Evolutionary conservation across 2,888 invertebrate genomes (phyloP).

Genomic region (Chalcis sispes): DNA sequence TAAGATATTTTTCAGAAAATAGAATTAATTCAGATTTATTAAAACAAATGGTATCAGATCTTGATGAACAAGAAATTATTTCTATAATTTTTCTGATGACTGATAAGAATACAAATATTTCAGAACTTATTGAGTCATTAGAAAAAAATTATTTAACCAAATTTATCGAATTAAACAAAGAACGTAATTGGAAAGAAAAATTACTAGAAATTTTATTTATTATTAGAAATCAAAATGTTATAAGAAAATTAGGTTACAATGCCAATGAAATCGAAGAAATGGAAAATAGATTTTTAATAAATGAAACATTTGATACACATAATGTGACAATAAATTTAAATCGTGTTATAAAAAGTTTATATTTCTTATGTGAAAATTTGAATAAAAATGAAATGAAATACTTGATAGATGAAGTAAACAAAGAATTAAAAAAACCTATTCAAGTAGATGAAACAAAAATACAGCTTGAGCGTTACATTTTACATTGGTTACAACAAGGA

Average conservation of each 20-base stretch:
- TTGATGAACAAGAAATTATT: slow-evolving; percentile 41
- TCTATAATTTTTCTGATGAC: slow-evolving; percentile 53
- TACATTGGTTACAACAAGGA: slow-evolving; percentile 41
- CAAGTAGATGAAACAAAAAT: background rate
- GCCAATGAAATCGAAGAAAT: slow-evolving; percentile 16
- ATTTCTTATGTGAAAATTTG: slow-evolving; percentile 46
- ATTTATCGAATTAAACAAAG: background rate
- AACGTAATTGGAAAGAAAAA: slow-evolving; percentile 36
- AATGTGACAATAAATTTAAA: slow-evolving; percentile 39
- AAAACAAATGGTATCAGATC: slow-evolving; percentile 24
- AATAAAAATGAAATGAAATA: background rate
- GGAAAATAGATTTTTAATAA: background rate
- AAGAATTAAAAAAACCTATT: background rate
- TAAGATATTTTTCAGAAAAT: slow-evolving; percentile 8
- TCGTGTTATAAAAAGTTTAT: slow-evolving; percentile 51
- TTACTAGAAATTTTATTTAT: slow-evolving; percentile 42
- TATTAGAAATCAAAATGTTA: slow-evolving; percentile 15
- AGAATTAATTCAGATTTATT: slow-evolving; percentile 23
- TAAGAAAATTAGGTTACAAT: slow-evolving; percentile 43
- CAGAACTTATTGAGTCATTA: slow-evolving; percentile 2
- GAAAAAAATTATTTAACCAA: background rate
- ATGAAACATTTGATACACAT: no score
- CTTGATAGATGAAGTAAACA: slow-evolving; percentile 33
- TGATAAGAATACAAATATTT: slow-evolving; percentile 20
- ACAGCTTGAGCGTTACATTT: slow-evolving; percentile 41